Evolutionary conservation across 2,113 vertebrate genomes (phyloP).

Genomic region (Opisthocomus hoazin): DNA sequence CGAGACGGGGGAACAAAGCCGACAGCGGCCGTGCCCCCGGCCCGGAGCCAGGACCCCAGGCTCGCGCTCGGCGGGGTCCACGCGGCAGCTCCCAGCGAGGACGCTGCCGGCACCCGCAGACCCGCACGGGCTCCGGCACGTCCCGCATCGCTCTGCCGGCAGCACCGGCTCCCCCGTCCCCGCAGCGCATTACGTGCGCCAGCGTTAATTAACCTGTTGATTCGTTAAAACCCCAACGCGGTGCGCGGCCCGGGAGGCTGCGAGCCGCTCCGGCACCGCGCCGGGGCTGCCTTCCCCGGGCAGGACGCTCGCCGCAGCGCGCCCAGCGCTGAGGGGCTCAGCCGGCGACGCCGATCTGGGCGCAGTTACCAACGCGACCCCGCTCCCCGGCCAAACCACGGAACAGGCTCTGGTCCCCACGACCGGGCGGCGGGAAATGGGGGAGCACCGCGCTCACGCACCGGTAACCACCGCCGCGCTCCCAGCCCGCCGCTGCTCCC

Average conservation of each 20-base stretch:
- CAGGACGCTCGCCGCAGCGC: not conserved
- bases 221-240: not conserved
- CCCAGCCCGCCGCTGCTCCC: not conserved
- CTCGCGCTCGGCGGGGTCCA: not conserved
- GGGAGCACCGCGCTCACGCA: not conserved
- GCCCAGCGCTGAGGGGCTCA: not conserved
- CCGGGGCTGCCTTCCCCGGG: not conserved
- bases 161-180: not conserved
- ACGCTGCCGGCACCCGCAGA: rapidly evolving
- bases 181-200: not conserved
- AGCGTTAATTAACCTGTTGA: slow-evolving; percentile 49
- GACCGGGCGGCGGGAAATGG: rapidly evolving
- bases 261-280: not conserved
- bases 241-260: not conserved
- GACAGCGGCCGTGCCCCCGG: not conserved
- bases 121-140: rapidly evolving
- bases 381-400: not conserved
- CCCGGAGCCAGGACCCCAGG: not conserved
- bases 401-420: not conserved
- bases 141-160: rapidly evolving
- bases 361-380: rapidly evolving
- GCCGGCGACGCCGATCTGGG: not conserved
- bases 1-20: not conserved
- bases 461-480: rapidly evolving
- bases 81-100: not conserved